Conservation (phyloP, 2,888 invertebrate species). For the Tigriopus californicus region DNA sequence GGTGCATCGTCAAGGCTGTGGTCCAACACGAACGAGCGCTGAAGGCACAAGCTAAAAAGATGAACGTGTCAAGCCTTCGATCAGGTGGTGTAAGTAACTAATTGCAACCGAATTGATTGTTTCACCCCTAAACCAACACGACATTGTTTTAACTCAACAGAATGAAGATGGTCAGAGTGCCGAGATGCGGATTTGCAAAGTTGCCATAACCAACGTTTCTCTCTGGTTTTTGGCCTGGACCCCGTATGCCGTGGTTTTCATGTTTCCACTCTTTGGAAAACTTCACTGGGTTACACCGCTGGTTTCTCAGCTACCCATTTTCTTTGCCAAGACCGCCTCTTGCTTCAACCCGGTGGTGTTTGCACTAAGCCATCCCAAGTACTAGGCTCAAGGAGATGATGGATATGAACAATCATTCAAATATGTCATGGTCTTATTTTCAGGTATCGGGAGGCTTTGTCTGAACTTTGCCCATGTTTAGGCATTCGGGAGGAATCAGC, state of each 20-base stretch:
- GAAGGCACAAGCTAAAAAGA: conserved; percentile 79
- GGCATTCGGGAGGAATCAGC: not conserved
- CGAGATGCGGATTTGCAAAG: conserved; percentile 20
- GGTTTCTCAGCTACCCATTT: conserved; percentile 23
- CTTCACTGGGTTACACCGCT: conserved; percentile 18
- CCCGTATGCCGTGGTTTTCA: conserved; percentile 23
- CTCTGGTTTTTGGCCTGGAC: conserved; percentile 23
- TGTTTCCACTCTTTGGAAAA: conserved; percentile 23
- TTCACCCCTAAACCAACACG: too few species aligned
- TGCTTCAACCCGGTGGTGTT: conserved; percentile 25
- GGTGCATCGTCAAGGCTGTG: conserved; percentile 46
- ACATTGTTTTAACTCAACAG: not conserved
- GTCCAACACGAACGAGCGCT: conserved; percentile 64
- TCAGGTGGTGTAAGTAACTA: conserved; percentile 27
- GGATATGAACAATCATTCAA: too few species aligned
- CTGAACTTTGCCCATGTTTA: conserved; percentile 1
- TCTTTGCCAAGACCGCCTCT: conserved; percentile 29
- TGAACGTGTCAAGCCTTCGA: conserved; percentile 72
- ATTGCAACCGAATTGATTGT: not conserved
- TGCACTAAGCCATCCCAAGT: conserved; percentile 23
- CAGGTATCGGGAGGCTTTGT: conserved; percentile 8
- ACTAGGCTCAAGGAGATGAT: too few species aligned
- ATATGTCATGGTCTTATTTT: not conserved
- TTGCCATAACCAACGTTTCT: conserved; percentile 19
- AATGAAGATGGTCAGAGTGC: conserved; percentile 16